A percentile compares a stretch with the other conserved stretches of the same genome.
Evolutionary conservation across 2,113 vertebrate species (phyloP).

Genomic region (Odontesthes bonariensis): DNA sequence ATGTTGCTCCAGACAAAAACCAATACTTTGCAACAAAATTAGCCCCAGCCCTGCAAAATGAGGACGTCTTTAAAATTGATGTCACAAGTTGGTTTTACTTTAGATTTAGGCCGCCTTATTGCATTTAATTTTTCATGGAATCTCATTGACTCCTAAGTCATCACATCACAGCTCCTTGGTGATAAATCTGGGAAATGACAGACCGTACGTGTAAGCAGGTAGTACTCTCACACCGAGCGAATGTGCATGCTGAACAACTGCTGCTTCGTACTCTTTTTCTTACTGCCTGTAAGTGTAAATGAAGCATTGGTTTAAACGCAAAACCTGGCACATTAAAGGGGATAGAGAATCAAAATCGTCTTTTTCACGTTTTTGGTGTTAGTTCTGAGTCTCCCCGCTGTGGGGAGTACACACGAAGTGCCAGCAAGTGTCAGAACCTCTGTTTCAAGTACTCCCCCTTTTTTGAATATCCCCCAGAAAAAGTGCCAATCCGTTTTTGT

Average conservation of each 20-base stretch:
- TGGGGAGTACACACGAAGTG: too few relatives aligned
- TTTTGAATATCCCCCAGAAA: too few relatives aligned
- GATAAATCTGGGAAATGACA: neutral
- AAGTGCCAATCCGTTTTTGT: too few relatives aligned
- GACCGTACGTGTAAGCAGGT: neutral
- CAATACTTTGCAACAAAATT: neutral
- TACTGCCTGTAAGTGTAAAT: neutral
- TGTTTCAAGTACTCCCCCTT: too few relatives aligned
- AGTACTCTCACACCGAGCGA: neutral
- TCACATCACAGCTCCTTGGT: neutral
- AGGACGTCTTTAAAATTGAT: neutral
- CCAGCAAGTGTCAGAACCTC: too few relatives aligned
- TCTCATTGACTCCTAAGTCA: neutral
- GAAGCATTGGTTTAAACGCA: too few relatives aligned
- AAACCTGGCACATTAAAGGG: too few relatives aligned
- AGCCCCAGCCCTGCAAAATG: neutral
- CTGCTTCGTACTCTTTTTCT: neutral
- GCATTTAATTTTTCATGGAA: neutral
- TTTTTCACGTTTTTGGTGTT: too few relatives aligned
- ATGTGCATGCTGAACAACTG: too few relatives aligned
- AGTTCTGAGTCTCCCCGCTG: too few relatives aligned
- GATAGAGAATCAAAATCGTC: too few relatives aligned
- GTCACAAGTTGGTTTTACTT: neutral
- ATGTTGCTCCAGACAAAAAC: slow-evolving; percentile 5
- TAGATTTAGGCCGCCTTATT: neutral